A percentile compares a stretch with the other conserved stretches of the same genome.
These are phyloP conservation scores for Xylocopa sonorina DNA, from an alignment of 1,140 invertebrate species.

Conservation along the genomic window DNA sequence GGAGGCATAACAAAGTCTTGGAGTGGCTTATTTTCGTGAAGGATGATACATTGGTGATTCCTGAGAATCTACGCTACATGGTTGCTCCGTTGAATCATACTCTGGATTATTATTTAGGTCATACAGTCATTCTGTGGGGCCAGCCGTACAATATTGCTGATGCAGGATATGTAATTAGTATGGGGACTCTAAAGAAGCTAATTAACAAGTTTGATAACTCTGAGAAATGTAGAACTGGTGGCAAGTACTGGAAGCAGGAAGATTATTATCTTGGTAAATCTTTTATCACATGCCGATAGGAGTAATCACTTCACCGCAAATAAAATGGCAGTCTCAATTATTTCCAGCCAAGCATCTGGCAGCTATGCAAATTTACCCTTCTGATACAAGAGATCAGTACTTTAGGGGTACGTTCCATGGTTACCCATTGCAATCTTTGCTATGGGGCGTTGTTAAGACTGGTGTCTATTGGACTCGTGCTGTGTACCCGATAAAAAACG, in stretches of 20 bases:
- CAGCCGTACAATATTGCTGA: slow-evolving; percentile 81
- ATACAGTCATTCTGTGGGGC: slow-evolving; percentile 80
- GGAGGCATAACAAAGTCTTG: slow-evolving; percentile 56
- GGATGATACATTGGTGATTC: slow-evolving; percentile 81
- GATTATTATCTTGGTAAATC: slow-evolving; percentile 83
- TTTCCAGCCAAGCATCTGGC: slow-evolving; percentile 80
- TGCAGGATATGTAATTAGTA: slow-evolving; percentile 82
- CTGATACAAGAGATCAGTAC: slow-evolving; percentile 81
- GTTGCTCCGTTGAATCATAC: slow-evolving; percentile 76
- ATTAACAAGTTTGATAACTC: slow-evolving; percentile 75
- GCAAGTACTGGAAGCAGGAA: slow-evolving; percentile 83
- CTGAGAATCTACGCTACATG: slow-evolving; percentile 81
- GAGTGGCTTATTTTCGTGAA: slow-evolving; percentile 82
- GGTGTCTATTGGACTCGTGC: slow-evolving; percentile 81
- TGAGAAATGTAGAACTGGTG: slow-evolving; percentile 77
- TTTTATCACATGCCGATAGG: not conserved
- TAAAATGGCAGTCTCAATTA: not conserved
- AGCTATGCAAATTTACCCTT: slow-evolving; percentile 77
- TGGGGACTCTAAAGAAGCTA: slow-evolving; percentile 74
- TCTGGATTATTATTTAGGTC: slow-evolving; percentile 81
- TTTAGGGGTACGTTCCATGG: slow-evolving; percentile 81
- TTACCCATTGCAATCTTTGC: slow-evolving; percentile 80
- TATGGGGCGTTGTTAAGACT: slow-evolving; percentile 78
- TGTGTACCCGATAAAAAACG: slow-evolving; percentile 74
- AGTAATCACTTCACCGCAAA: not conserved